Base-by-base conservation (phyloP, 1,140 invertebrate species). In the Oscheius sp. region DNA sequence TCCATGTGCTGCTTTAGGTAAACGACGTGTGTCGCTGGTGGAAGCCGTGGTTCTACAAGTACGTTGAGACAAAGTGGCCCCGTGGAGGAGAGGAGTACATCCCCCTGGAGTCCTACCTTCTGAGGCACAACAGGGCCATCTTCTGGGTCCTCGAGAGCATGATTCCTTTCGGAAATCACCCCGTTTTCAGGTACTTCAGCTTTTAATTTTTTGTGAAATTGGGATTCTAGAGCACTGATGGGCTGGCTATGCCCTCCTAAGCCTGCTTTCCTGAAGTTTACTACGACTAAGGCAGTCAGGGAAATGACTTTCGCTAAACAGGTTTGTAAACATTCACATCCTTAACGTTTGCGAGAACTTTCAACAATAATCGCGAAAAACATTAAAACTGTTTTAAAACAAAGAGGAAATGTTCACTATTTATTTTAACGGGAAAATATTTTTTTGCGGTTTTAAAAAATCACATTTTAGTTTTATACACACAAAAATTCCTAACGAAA, bases 211-310 rank as follows among this genome's bases (percentile, higher is more conserved):
- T 23, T 52, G 76, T 79, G 46, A 71, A 78, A n/a, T 74, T 82
- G 1, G 78, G 23, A 87, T 88, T 81, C 87, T 85, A 76, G 91
- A 4, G 88, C 87, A 35, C 79, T 91, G 1, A 88, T 92, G 68
- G 91, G 91, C 1, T 92, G 91, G 91, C 85, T 91, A 83, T 90
- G 92, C 84, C 91, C 91, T 1, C 91, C 91, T 0, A 92, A 93
- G 84, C 89, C 93, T 1, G 91, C 91, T 0, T 86, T 93, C 7
- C 85, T 93, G 67, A 93, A 93, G 82, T 85, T 92, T 38, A 88
- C 88, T 0, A 88, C 88, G 2, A 88, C 88, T 3, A 85, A 87
- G 0, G 87, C 85, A 23, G 83, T 88, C 3, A 78, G 88, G 68
- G 87, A 87, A 2, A 87, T 88, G 84, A 88, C 88, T 3, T 88